Percentiles rank a stretch among this genome's conserved stretches.
phyloP scores from a whole-genome alignment of 1,140 invertebrate genomes.

The Caenorhabditis remanei region DNA sequence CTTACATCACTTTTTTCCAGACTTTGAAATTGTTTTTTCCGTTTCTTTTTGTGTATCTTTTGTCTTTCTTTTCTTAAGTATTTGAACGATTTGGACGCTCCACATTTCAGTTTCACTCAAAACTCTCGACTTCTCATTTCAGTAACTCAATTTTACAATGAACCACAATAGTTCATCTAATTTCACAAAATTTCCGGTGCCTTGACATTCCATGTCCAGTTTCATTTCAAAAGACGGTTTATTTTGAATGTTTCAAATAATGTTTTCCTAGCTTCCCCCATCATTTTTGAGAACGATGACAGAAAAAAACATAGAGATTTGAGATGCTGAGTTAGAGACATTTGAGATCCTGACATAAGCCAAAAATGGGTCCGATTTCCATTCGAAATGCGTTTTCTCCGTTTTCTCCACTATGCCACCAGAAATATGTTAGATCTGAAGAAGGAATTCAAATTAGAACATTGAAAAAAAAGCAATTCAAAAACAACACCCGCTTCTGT shows the following conservation, averaged over 20 bases:
- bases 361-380: conserved; percentile 52
- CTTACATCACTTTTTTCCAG: not conserved
- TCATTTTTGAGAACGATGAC: not conserved
- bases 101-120: no score
- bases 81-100: conserved; percentile 21
- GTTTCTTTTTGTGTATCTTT: conserved; percentile 17
- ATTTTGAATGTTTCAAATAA: not conserved
- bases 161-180: not conserved
- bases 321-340: conserved; percentile 41
- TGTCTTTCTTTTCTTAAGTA: not conserved
- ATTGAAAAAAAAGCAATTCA: conserved; percentile 46
- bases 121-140: conserved; percentile 17
- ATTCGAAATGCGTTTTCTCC: conserved; percentile 39
- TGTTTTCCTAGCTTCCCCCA: not conserved
- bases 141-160: not conserved
- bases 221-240: not conserved
- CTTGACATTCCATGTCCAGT: not conserved
- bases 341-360: conserved; percentile 46
- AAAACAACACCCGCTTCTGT: conserved; percentile 13
- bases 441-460: conserved; percentile 30
- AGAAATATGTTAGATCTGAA: conserved; percentile 48
- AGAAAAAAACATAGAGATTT: conserved; percentile 1
- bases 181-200: not conserved
- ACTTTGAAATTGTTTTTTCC: conserved; percentile 45
- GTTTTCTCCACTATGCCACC: not conserved